phyloP scores from a whole-genome alignment of 2,797 vertebrate species.

The Scyliorhinus canicula region DNA sequence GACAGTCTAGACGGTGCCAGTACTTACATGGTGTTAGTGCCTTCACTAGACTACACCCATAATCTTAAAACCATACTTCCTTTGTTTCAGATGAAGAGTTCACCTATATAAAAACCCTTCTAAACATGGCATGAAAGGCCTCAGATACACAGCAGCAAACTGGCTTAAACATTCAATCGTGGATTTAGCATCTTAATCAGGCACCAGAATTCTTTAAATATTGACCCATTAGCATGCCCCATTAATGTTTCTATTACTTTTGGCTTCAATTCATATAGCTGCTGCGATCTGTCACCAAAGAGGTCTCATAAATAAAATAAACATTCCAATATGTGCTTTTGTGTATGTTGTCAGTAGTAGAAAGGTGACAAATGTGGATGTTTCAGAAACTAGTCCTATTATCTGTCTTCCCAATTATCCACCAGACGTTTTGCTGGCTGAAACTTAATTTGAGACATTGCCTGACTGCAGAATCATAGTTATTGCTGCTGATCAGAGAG shows the following conservation, averaged over 20 bases:
- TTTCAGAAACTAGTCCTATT: neutral
- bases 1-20: neutral
- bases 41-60: neutral
- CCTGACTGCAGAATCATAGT: neutral
- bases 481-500: neutral
- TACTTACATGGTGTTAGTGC: neutral
- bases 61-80: conserved; percentile 12
- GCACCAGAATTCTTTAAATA: neutral
- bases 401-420: neutral
- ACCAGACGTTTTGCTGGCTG: neutral
- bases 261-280: neutral
- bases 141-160: neutral
- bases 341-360: neutral
- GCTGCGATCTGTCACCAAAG: neutral
- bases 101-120: neutral
- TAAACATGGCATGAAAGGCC: neutral
- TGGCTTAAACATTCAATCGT: neutral
- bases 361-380: neutral
- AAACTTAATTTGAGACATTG: neutral
- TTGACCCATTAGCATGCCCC: neutral
- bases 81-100: conserved; percentile 2
- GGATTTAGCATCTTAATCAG: neutral
- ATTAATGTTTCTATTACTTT: neutral
- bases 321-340: neutral
- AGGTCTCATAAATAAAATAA: neutral